Conservation (phyloP, 2,888 invertebrate species). For the Limenitis camilla region DNA sequence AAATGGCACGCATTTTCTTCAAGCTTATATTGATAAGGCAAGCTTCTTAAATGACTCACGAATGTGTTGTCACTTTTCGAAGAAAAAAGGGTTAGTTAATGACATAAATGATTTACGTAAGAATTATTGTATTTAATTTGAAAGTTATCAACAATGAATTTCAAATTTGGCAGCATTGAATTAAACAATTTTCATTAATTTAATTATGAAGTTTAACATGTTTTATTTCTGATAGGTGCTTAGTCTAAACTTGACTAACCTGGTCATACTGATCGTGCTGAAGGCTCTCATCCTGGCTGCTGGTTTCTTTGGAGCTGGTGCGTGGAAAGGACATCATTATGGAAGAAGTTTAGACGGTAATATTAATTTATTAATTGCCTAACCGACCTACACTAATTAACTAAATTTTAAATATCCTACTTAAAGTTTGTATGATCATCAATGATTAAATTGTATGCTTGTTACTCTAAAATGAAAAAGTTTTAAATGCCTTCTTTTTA, state of each 20-base stretch:
- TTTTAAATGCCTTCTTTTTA: no score
- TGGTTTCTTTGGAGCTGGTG: constrained; percentile 82
- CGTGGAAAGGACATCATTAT: constrained; percentile 76
- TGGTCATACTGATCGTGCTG: constrained; percentile 84
- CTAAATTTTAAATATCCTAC: neutral
- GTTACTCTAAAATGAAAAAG: no score
- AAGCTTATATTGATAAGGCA: constrained; percentile 15
- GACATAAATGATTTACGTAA: no score
- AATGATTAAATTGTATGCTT: no score
- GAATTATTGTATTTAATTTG: no score
- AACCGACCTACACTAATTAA: neutral
- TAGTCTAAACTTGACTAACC: constrained; percentile 87
- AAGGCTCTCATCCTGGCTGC: constrained; percentile 89
- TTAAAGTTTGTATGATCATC: neutral
- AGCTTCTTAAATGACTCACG: constrained; percentile 15
- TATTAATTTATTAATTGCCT: neutral
- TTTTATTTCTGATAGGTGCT: constrained; percentile 68
- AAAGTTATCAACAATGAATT: no score
- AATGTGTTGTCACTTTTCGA: neutral
- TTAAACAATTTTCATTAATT: no score
- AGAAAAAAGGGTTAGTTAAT: neutral
- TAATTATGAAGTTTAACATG: neutral
- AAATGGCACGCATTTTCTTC: constrained; percentile 42
- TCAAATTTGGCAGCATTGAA: no score
- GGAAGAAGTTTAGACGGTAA: constrained; percentile 77